Conservation (phyloP, 2,113 vertebrate species). For the Rhagologus leucostigma region DNA sequence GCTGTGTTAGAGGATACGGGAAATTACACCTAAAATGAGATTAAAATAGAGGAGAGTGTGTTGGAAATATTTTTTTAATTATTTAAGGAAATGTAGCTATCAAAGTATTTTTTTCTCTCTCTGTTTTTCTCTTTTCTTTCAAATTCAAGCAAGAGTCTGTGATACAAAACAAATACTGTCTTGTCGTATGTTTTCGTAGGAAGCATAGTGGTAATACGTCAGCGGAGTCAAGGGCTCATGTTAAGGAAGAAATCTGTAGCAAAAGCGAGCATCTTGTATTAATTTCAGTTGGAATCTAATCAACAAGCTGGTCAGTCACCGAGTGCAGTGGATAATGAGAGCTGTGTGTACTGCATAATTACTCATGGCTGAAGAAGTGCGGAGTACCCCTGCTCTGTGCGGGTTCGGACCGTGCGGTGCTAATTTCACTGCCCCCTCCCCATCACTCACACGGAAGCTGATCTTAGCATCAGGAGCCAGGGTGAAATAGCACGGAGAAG, state of each 20-base stretch:
- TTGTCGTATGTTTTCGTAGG: neutral
- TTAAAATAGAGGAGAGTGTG: conserved; percentile 18
- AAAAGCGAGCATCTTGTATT: neutral
- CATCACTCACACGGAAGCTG: conserved; percentile 41
- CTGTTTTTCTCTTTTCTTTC: neutral
- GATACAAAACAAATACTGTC: conserved; percentile 15
- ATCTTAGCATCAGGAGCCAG: conserved; percentile 36
- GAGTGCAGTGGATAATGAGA: conserved; percentile 55
- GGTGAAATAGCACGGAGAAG: conserved; percentile 62
- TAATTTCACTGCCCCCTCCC: neutral
- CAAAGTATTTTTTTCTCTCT: neutral
- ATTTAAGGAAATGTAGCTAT: neutral
- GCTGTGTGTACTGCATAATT: conserved; percentile 61
- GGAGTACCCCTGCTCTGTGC: conserved; percentile 61
- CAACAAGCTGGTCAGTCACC: conserved; percentile 61
- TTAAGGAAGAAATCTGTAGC: conserved; percentile 20
- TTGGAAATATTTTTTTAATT: neutral
- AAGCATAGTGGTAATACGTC: neutral
- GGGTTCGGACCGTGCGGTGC: conserved; percentile 42
- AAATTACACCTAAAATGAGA: conserved; percentile 21
- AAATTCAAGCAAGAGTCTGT: neutral
- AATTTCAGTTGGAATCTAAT: conserved; percentile 37
- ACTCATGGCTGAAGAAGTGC: conserved; percentile 58
- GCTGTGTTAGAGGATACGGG: neutral
- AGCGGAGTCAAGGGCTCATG: conserved; percentile 8